phyloP scores from a whole-genome alignment of 2,113 vertebrate species.

The Tretioscincus oriximinensis region DNA sequence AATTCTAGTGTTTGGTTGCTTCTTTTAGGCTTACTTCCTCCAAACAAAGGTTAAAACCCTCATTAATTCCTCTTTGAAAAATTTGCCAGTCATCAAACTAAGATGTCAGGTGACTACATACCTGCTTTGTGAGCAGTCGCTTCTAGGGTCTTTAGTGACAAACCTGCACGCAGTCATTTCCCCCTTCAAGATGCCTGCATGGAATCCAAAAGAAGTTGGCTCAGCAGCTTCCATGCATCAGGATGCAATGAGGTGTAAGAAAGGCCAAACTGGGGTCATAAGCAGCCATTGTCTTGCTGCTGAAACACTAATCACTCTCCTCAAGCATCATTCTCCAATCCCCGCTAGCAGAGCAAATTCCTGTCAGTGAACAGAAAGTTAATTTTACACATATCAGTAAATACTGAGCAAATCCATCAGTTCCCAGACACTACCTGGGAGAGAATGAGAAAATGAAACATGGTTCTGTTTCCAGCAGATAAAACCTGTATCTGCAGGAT shows the following conservation, averaged over 20 bases:
- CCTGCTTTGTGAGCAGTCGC: background rate
- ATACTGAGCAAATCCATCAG: background rate
- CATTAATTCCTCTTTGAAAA: background rate
- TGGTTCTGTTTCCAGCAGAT: background rate
- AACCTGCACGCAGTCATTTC: rapidly evolving
- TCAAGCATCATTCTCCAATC: background rate
- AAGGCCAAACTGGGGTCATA: background rate
- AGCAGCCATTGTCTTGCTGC: background rate
- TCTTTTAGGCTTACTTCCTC: background rate
- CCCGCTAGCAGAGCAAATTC: background rate
- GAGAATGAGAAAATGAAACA: constrained; percentile 25
- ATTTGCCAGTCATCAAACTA: background rate
- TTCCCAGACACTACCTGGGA: background rate
- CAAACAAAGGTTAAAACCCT: constrained; percentile 8
- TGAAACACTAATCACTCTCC: background rate
- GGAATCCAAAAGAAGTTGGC: background rate
- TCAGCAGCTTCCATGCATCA: background rate
- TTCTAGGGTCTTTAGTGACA: background rate
- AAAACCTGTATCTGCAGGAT: background rate
- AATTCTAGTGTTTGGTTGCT: background rate
- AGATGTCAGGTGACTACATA: background rate
- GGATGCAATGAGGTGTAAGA: background rate
- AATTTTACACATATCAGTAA: constrained; percentile 16
- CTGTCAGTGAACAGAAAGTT: background rate
- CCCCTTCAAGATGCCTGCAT: rapidly evolving